Evolutionary conservation across 2,113 vertebrate genomes (phyloP).

Genomic region (Cynopterus brachyotis): DNA sequence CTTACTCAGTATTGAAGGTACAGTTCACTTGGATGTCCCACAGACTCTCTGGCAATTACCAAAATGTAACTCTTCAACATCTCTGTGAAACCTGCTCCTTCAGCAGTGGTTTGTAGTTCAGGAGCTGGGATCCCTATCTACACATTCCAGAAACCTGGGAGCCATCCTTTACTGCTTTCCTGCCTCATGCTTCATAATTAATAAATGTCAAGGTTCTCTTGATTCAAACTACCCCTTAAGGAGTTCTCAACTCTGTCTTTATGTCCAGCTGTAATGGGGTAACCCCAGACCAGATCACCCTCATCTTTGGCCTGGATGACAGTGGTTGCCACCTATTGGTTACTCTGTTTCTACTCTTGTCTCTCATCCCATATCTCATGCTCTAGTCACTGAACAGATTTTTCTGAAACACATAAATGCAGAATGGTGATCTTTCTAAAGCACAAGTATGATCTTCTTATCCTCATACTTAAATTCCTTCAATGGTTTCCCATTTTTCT

Average conservation of each 20-base stretch:
- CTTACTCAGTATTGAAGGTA: background rate
- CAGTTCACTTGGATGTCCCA: background rate
- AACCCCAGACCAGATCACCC: background rate
- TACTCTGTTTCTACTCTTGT: background rate
- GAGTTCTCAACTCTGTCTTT: background rate
- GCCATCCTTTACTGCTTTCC: background rate
- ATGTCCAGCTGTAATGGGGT: background rate
- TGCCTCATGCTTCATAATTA: background rate
- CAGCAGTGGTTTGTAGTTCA: background rate
- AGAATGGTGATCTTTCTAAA: background rate
- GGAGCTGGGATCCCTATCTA: background rate
- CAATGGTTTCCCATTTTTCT: background rate
- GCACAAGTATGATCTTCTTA: background rate
- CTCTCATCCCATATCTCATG: background rate
- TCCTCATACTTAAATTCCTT: background rate
- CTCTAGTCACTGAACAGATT: background rate
- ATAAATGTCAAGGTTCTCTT: background rate
- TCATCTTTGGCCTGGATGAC: background rate
- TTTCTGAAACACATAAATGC: background rate
- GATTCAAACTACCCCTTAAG: background rate
- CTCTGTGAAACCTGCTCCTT: background rate
- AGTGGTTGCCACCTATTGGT: background rate
- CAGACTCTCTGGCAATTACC: background rate
- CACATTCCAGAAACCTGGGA: background rate
- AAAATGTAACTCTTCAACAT: background rate